Evolutionary conservation across 2,113 vertebrate genomes (phyloP), one percentile per base, ranked within the genome.

Genomic region (Phycodurus eques): DNA sequence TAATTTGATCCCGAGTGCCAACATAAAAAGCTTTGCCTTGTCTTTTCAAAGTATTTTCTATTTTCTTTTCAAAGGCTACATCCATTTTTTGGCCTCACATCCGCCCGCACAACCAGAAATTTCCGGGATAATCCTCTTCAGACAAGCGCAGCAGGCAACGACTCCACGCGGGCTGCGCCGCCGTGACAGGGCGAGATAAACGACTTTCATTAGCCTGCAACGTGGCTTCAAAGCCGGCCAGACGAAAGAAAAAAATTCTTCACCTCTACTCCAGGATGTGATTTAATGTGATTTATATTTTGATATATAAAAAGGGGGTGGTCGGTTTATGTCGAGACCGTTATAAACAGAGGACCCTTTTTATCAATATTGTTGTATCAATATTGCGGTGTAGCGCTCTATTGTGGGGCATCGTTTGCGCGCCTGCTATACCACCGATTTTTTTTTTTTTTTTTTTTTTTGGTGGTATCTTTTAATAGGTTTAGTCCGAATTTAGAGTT

Each of bases 141-240:
- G 20, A 60, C 35, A 49, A 70, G 62, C 70, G 74, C 68, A 77
- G 66, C 71, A 69, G 74, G 64, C 53, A 78, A 47, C 3, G 62
- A 74, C 67, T 68, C 77, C 74, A 66, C 68, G 67, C 80, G 75
- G 64, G 54, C 83, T 61, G 64, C 72, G 63, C 69, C 79, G 74
- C 77, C 76, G 77, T 27, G 67, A 62, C 76, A 72, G 63, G 62
- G 80, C 49, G 14, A 73, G 69, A 79, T 73, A 70, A 79, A 84
- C 78, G 51, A 62, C 74, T 82, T 80, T 71, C 72, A 74, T 85
- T 84, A 70, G 42, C 31, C 71, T 57, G 63, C 65, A 66, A 39
- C 8, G 53, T 8, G 20, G 20, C 53, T 54, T 54, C 53, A 54
- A 54, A 54, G 53, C 7, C 19, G 8, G 20, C 8, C 53, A 2